A percentile compares a stretch with the other conserved stretches of the same genome.
phyloP scores from a whole-genome alignment of 2,113 vertebrate genomes.

The Psephotus haematonotus region DNA sequence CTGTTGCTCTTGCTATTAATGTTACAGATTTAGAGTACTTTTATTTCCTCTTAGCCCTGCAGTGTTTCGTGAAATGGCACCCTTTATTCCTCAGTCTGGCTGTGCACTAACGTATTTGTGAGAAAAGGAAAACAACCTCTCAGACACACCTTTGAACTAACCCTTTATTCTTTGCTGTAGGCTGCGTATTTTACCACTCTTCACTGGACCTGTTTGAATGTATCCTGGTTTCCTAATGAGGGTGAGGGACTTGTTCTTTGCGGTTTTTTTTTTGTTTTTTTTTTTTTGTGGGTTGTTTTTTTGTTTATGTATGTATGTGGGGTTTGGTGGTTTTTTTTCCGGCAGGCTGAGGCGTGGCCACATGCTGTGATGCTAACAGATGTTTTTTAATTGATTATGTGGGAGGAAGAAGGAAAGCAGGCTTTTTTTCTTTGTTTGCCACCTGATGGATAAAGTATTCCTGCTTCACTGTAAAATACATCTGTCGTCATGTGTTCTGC shows the following conservation, averaged over 20 bases:
- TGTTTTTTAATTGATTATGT: background rate
- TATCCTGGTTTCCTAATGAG: background rate
- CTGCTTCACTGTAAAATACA: background rate
- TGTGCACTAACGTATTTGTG: background rate
- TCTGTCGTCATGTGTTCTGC: background rate
- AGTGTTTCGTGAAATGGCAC: background rate
- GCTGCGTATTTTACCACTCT: background rate
- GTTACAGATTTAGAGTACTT: background rate
- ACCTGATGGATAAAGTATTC: background rate
- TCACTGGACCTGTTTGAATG: background rate
- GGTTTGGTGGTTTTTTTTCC: background rate
- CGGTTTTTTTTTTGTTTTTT: background rate
- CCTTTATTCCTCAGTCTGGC: background rate
- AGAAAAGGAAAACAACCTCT: background rate
- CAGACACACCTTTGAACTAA: background rate
- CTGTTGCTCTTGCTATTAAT: background rate
- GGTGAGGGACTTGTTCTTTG: background rate
- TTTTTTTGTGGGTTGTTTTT: background rate
- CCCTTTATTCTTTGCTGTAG: background rate
- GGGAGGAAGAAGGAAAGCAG: background rate
- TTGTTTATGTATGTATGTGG: background rate
- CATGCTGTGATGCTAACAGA: background rate
- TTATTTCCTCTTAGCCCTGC: background rate
- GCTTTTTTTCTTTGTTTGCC: background rate
- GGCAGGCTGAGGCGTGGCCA: background rate